Base-by-base conservation (phyloP, 2,888 invertebrate species). In the Bombylius major region DNA sequence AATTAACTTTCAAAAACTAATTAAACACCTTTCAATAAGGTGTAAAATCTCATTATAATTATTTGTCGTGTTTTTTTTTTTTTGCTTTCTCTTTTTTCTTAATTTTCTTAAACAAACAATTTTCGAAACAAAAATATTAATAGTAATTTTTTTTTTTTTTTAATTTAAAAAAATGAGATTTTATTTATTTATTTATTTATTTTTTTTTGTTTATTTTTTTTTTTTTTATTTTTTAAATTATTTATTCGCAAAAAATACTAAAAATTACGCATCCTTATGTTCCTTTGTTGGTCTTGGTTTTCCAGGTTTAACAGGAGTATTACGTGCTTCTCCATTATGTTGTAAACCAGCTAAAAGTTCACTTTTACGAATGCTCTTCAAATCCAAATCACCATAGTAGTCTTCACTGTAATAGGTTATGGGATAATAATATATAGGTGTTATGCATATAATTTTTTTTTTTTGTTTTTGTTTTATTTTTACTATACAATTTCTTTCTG, bases 301-400 rank as follows among this genome's bases (percentile, higher is more conserved):
- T 70, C 76, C 73, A 65, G 77, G 71, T 71, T 75, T 72, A 13
- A 50, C 23, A 65, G 69, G 70, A 65, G 66, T 66, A 72, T 69
- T 68, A 62, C 64, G 58, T 66, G 73, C 64, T 66, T 79, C 77
- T 66, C 82, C 80, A 66, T 79, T 78, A 71, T 78, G 78, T 68
- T 82, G 80, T 68, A 88, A 80, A 67, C 91, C 91, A 68, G 89
- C 82, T 72, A 89, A 82, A 67, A 91, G 83, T 77, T 93, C 92
- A 78, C 89, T 89, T 83, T 93, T 93, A 78, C 90, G 86, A 83
- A 92, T 89, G 78, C 86, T 83, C 86, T 93, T 93, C 81, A 93
- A 80, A 78, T 93, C 93, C 84, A 92, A 78, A 77, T 92, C 92
- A 66, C 93, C 93, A 73, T 93, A 93, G 84, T 93, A 93, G 85